Percentiles rank a stretch among this genome's conserved stretches.
These are phyloP conservation scores for Rhopalosiphum padi DNA, from an alignment of 1,140 invertebrate genomes.

Conservation along the genomic window DNA sequence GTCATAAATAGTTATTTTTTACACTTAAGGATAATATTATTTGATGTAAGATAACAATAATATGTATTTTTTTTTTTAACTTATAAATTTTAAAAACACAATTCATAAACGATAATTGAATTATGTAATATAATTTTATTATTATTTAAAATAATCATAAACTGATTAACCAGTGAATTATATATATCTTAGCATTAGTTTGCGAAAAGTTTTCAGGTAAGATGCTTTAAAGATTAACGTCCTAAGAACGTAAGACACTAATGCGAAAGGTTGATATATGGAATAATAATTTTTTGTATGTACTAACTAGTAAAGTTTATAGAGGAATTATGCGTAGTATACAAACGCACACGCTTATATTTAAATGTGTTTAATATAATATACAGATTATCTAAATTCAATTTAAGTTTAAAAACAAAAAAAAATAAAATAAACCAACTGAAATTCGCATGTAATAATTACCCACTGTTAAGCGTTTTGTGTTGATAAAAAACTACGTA, in stretches of 20 bases:
- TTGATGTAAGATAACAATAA: background rate
- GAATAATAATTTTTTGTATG: background rate
- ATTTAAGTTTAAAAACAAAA: background rate
- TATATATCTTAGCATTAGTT: background rate
- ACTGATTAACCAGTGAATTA: background rate
- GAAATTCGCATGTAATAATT: background rate
- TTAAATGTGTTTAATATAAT: background rate
- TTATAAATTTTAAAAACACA: background rate
- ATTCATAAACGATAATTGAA: background rate
- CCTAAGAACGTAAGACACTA: background rate
- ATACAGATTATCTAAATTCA: background rate
- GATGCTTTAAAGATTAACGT: background rate
- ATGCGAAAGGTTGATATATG: background rate
- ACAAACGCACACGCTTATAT: background rate
- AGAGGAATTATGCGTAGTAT: background rate
- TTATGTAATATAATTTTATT: background rate
- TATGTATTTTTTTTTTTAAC: background rate
- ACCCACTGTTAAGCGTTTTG: background rate
- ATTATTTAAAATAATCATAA: background rate
- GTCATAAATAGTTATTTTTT: background rate
- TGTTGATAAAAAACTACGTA: background rate
- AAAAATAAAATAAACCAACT: background rate
- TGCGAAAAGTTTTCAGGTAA: background rate
- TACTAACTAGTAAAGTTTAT: background rate
- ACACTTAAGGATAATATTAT: background rate